Conservation (phyloP, 2,113 vertebrate genomes). For the Synchiropus splendidus region DNA sequence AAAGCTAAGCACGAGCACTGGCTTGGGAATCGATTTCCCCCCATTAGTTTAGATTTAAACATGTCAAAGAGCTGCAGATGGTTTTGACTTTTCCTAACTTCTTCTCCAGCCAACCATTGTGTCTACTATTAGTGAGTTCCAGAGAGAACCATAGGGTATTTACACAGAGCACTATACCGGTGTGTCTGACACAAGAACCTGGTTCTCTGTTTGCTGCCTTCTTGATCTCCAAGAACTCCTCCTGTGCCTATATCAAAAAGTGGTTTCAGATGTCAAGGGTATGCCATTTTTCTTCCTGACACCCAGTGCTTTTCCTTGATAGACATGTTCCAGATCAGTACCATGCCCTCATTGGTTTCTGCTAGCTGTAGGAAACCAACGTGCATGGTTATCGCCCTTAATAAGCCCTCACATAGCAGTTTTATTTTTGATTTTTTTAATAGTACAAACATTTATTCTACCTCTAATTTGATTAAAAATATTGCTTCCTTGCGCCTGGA, state of each 20-base stretch:
- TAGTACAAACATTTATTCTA: too few species aligned
- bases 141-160: conserved; percentile 15
- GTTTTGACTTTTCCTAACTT: conserved; percentile 42
- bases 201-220: conserved; percentile 30
- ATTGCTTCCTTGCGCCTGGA: conserved; percentile 11
- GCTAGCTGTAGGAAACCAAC: too few species aligned
- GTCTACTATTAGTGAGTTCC: conserved; percentile 15
- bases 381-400: background rate
- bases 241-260: conserved; percentile 25
- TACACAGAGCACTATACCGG: conserved; percentile 5
- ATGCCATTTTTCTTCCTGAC: conserved; percentile 49
- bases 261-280: conserved; percentile 44
- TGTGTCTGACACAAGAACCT: conserved; percentile 18
- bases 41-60: conserved; percentile 54
- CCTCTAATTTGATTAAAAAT: too few species aligned
- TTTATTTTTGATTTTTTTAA: conserved; percentile 4
- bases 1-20: conserved; percentile 28
- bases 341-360: background rate
- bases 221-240: conserved; percentile 28
- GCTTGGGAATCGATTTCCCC: conserved; percentile 44
- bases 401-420: conserved; percentile 2
- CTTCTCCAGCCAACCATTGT: conserved; percentile 29
- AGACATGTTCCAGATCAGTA: conserved; percentile 20
- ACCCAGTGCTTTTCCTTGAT: conserved; percentile 30
- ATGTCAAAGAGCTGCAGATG: conserved; percentile 46